phyloP scores from a whole-genome alignment of 2,888 invertebrate genomes.

The Melinaea menophilus region DNA sequence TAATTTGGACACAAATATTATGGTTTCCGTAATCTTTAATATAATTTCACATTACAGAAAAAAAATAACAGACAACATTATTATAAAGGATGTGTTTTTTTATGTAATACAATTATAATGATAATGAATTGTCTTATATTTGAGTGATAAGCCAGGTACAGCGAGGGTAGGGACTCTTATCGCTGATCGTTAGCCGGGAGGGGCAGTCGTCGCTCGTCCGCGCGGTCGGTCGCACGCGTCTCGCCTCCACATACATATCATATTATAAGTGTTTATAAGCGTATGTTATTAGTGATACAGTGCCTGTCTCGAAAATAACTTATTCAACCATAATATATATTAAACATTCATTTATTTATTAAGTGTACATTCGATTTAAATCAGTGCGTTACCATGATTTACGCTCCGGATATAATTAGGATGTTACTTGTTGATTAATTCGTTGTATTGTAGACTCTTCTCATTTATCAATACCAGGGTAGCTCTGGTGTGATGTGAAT shows the following conservation, averaged over 20 bases:
- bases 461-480: too few species aligned
- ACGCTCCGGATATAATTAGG: too few species aligned
- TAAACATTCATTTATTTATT: too few species aligned
- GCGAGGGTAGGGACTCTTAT: slow-evolving; percentile 20
- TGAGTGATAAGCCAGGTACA: slow-evolving; percentile 1
- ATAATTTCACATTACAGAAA: too few species aligned
- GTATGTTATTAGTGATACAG: slow-evolving; percentile 25
- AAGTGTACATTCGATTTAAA: too few species aligned
- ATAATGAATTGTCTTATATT: too few species aligned
- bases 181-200: slow-evolving; percentile 59
- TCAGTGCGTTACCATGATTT: too few species aligned
- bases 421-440: too few species aligned
- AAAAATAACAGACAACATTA: too few species aligned
- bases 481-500: too few species aligned
- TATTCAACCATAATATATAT: not conserved
- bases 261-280: slow-evolving; percentile 38
- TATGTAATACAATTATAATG: not conserved
- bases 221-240: slow-evolving; percentile 36
- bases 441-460: too few species aligned
- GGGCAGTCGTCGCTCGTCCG: slow-evolving; percentile 61
- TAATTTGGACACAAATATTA: not conserved
- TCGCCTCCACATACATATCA: slow-evolving; percentile 69
- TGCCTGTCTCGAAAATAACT: slow-evolving; percentile 10
- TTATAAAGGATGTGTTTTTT: too few species aligned
- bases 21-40: not conserved